Evolutionary conservation across 1,140 invertebrate genomes (phyloP).

Genomic region (Lepidotrigona ventralis): DNA sequence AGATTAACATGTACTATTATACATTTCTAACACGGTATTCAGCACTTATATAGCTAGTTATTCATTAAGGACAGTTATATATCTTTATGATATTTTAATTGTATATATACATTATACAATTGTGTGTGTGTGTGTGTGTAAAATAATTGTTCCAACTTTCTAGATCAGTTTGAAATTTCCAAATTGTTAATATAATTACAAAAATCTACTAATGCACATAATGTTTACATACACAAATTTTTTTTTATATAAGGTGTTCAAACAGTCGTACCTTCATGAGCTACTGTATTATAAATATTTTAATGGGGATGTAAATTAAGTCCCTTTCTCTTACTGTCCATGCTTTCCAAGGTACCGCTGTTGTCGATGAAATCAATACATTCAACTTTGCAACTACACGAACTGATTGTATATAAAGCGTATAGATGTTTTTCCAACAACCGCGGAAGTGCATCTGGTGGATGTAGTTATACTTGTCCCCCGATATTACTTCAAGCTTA

Average conservation of each 20-base stretch:
- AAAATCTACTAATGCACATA: neutral
- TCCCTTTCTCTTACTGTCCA: neutral
- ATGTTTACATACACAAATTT: neutral
- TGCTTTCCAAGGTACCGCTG: neutral
- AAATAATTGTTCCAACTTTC: too few relatives aligned
- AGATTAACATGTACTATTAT: too few relatives aligned
- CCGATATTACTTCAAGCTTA: neutral
- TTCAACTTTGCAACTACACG: neutral
- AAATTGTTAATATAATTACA: neutral
- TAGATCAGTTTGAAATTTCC: neutral
- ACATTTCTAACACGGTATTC: too few relatives aligned
- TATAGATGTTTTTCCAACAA: neutral
- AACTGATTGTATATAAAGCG: neutral
- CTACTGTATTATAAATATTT: neutral
- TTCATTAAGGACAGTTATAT: neutral
- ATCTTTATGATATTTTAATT: neutral
- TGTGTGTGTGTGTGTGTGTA: too few relatives aligned
- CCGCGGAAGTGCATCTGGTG: rapidly evolving
- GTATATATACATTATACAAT: neutral
- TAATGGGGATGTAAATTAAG: neutral
- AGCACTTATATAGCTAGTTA: too few relatives aligned
- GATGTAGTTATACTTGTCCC: neutral
- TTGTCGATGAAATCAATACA: neutral
- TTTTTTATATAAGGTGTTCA: too few relatives aligned
- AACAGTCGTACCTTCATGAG: too few relatives aligned